A percentile compares a stretch with the other conserved stretches of the same genome.
Evolutionary conservation across 1,140 invertebrate species (phyloP).

Genomic region (Nilaparvata lugens): DNA sequence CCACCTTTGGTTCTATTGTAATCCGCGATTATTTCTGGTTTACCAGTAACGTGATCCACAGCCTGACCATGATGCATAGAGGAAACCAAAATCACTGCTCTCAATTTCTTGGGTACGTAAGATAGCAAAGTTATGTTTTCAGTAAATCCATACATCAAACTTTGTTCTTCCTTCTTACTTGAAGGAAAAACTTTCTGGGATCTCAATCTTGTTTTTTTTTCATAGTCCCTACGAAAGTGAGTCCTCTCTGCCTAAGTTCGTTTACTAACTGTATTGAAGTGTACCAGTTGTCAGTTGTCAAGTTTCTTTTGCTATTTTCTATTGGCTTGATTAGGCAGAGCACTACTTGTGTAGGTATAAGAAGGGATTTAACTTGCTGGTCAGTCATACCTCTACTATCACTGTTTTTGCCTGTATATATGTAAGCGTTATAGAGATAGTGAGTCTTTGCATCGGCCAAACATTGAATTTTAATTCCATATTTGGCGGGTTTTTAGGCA

Average conservation of each 20-base stretch:
- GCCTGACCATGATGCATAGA: slow-evolving; percentile 24
- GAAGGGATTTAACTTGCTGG: not conserved
- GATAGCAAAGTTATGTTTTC: slow-evolving; percentile 27
- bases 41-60: slow-evolving; percentile 22
- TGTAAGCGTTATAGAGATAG: slow-evolving; percentile 24
- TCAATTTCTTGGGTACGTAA: slow-evolving; percentile 28
- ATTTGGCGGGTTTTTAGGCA: slow-evolving; percentile 39
- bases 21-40: slow-evolving; percentile 33
- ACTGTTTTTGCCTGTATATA: not conserved
- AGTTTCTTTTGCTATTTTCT: not conserved
- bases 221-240: not conserved
- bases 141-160: slow-evolving; percentile 23
- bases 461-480: slow-evolving; percentile 27
- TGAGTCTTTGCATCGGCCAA: slow-evolving; percentile 30
- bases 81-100: slow-evolving; percentile 26
- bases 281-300: slow-evolving; percentile 5
- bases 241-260: not conserved
- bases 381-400: not conserved
- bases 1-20: slow-evolving; percentile 37
- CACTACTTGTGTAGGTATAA: slow-evolving; percentile 4
- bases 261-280: not conserved
- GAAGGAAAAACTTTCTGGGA: not conserved
- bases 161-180: not conserved
- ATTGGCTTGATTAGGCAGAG: not conserved
- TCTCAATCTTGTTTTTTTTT: slow-evolving; percentile 5